Base-by-base conservation (phyloP, 2,888 invertebrate species). In the Lepidochrysops patricia region DNA sequence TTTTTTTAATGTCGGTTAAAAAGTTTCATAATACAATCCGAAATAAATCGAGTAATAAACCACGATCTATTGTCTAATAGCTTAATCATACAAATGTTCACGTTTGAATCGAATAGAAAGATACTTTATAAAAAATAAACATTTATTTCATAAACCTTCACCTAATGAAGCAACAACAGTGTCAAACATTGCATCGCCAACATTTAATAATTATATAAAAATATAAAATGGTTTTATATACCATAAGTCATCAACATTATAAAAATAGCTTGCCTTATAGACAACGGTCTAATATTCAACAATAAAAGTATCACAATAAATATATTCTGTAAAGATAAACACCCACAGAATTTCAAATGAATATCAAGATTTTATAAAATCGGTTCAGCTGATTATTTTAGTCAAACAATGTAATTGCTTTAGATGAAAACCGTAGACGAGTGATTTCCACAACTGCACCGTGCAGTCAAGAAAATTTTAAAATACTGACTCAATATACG, bases 161-260 rank as follows among this genome's bases (percentile, higher is more conserved):
- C 61, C 61, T 32, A 32, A 15, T 23, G 32, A 50, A n/a, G n/a
- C n/a, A n/a, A n/a, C n/a, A 58, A 61, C 61, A 61, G 58, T 49
- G 58, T 61, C 54, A 37, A 32, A 52, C 25, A 52, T 29, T 57
- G 34, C 2, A 61, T n/a, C 29, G 32, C 19, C 35, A 48, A 26
- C 12, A 23, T 15, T 27, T 19, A 23, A 34, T n/a, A 49, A 34
- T n/a, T 25, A n/a, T 23, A 37, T 32, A 15, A n/a, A 48, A 52
- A 43, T 54, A 35, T 57, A 7, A n/a, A 32, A 12, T 19, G 13
- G n/a, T n/a, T 26, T 13, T 56, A 27, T 15, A 1, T 12, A 12
- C 23, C 5, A 9, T 34, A 34, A 7, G 15, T 19, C 6, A n/a
- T 15, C 15, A 19, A 19, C 6, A 19, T 15, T 2, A 37, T 15